Evolutionary conservation across 2,113 vertebrate genomes (phyloP).

Genomic region (Telmatochromis bifrenatus): DNA sequence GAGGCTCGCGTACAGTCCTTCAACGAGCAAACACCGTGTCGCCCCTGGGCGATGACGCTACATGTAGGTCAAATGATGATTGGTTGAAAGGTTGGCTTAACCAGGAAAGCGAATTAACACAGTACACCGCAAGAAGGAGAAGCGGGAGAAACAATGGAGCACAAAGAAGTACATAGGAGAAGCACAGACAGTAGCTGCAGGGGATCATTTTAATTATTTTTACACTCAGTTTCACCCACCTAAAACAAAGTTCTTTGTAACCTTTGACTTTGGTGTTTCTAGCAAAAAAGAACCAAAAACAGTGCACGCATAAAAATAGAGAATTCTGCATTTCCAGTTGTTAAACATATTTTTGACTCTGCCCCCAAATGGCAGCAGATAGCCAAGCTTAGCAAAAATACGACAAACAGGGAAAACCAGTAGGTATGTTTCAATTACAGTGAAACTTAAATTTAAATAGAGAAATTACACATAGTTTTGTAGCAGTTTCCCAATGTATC

Average conservation of each 20-base stretch:
- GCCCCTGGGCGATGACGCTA: not conserved
- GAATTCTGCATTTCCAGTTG: not conserved
- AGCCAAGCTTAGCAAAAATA: not conserved
- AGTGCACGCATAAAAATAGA: not conserved
- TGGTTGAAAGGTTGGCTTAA: not conserved
- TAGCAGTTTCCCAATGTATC: not conserved
- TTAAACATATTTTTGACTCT: not conserved
- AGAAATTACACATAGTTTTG: not conserved
- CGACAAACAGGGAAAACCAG: not conserved
- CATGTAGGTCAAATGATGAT: not conserved
- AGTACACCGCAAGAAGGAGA: not conserved
- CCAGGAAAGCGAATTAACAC: not conserved
- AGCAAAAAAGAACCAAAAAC: not conserved
- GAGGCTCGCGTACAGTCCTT: not conserved
- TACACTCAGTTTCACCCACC: not conserved
- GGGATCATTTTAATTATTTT: not conserved
- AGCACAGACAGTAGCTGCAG: not conserved
- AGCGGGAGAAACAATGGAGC: not conserved
- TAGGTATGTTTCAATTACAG: not conserved
- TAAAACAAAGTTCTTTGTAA: not conserved
- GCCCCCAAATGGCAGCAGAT: not conserved
- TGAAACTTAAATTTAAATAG: not conserved
- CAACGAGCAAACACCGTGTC: not conserved
- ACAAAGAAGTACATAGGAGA: not conserved
- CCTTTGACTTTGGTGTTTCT: not conserved